These are phyloP conservation scores for Spialia ferax DNA, from an alignment of 2,888 invertebrate species.

Conservation along the genomic window DNA sequence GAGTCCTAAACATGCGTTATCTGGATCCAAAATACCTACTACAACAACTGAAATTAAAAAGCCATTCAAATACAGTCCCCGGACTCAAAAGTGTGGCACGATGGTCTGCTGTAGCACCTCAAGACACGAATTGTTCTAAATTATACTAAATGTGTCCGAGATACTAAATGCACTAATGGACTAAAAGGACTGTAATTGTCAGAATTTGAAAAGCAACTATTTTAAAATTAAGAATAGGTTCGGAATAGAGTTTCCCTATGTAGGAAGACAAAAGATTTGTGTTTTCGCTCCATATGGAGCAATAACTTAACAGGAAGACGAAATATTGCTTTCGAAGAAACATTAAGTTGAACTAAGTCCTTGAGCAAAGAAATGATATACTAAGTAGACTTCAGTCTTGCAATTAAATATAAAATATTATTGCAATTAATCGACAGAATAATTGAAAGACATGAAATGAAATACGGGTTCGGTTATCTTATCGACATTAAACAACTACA, in stretches of 20 bases:
- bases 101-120: background rate
- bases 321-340: background rate
- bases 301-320: conserved; percentile 16
- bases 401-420: background rate
- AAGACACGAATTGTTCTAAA: background rate
- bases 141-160: conserved; percentile 7
- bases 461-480: background rate
- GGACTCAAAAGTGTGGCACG: no score
- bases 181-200: background rate
- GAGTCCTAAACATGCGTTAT: no score
- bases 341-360: background rate
- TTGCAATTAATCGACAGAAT: conserved; percentile 2
- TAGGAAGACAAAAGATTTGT: conserved; percentile 31
- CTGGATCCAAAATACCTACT: background rate
- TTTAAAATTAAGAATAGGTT: background rate
- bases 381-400: background rate
- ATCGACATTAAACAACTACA: no score
- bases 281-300: background rate
- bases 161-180: conserved; percentile 12
- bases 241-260: conserved; percentile 7
- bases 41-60: background rate
- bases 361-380: background rate
- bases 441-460: background rate
- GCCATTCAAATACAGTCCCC: background rate
- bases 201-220: background rate